Base-by-base conservation (phyloP, 2,797 vertebrate species). In the Benthosema pterotum region DNA sequence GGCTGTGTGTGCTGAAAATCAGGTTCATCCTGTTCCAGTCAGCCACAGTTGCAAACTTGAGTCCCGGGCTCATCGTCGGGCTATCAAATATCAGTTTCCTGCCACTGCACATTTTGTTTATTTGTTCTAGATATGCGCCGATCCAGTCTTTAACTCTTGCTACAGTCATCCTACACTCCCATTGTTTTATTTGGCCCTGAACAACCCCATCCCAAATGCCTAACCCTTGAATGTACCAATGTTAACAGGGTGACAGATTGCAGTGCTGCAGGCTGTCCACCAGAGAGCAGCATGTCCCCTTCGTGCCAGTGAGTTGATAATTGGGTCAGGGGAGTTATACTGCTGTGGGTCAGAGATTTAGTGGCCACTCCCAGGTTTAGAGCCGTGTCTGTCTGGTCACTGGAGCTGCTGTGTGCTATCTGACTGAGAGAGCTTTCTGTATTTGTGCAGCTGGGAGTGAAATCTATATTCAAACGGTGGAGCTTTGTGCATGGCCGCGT, bases 391-490 rank as follows among this genome's bases (percentile, higher is more conserved):
- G 75, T 82, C 70, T 81, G 79, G 73, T 80, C 75, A 82, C 69
- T 59, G 75, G 82, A 86, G 75, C 78, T 38, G 32, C 22, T 74
- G 72, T 75, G 67, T 75, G 70, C 64, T 61, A 54, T 82, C 69
- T 43, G 46, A 72, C 75, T 72, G 80, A 86, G 74, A 83, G 66
- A 63, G 47, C 67, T 58, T 75, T 84, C 78, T 87, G 79, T 88
- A 62, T 89, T 88, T 89, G 74, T 83, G 78, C 87, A 87, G 86
- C 84, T 87, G 83, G 77, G 71, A 84, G 75, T 84, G 72, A 83
- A 88, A 86, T 82, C 75, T 75, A 76, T 78, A 77, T 80, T 77
- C 78, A 68, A 76, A 79, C 52, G 57, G 57, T 52, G 42, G 1
- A n/a, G 9, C 12, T 58, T 16, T 63, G 38, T 25, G 19, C 54